phyloP scores from a whole-genome alignment of 2,888 invertebrate species.

The Rotaria sp. region DNA sequence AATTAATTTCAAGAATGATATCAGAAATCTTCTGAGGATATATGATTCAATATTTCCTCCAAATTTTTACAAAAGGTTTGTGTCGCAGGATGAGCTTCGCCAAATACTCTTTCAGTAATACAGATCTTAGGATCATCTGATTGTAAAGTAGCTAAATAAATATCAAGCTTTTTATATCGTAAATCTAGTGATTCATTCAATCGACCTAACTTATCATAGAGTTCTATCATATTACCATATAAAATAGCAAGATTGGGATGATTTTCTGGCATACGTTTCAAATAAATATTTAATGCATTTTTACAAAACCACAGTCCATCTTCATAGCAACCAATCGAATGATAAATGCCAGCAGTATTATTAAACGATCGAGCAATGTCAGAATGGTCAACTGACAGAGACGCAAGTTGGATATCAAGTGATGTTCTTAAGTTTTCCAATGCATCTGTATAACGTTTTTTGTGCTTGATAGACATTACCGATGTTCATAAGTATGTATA shows the following conservation, averaged over 20 bases:
- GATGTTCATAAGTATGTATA: background rate
- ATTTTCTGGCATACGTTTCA: background rate
- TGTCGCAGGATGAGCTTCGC: background rate
- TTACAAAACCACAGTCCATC: background rate
- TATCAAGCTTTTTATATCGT: background rate
- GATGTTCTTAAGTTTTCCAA: background rate
- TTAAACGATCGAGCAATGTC: background rate
- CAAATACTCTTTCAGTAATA: background rate
- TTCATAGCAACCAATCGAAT: background rate
- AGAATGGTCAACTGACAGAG: background rate
- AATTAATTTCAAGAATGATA: no score
- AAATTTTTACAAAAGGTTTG: background rate
- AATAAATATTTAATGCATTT: background rate
- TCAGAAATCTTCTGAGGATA: no score
- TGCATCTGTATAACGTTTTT: background rate
- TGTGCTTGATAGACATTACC: background rate
- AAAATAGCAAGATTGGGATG: background rate
- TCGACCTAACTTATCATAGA: background rate
- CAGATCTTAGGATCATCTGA: background rate
- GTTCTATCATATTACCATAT: background rate
- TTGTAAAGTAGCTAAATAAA: background rate
- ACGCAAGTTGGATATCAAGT: background rate
- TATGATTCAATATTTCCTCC: background rate
- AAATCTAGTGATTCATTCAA: background rate
- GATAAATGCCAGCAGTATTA: background rate